Evolutionary conservation across 2,113 vertebrate species (phyloP).

Genomic region (Carollia perspicillata): DNA sequence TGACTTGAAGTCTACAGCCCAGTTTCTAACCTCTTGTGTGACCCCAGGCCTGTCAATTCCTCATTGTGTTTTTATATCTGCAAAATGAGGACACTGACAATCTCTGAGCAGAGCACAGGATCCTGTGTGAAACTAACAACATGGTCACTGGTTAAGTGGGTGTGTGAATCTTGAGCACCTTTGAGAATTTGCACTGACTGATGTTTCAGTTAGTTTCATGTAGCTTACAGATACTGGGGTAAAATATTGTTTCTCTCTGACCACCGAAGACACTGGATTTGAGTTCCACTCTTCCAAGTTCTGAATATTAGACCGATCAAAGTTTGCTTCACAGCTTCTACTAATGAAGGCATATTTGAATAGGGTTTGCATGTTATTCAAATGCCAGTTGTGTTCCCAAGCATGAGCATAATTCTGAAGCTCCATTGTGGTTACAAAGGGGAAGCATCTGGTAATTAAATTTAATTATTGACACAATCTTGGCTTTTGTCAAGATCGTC

Average conservation of each 20-base stretch:
- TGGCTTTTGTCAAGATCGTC: background rate
- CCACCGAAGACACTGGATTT: background rate
- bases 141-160: background rate
- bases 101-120: background rate
- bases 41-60: background rate
- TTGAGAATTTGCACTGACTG: background rate
- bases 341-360: background rate
- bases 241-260: background rate
- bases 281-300: background rate
- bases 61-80: conserved; percentile 11
- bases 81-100: background rate
- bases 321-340: background rate
- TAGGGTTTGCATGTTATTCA: background rate
- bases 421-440: background rate
- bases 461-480: background rate
- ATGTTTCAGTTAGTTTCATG: background rate
- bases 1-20: background rate
- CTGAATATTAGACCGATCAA: background rate
- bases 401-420: background rate
- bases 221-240: background rate
- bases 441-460: background rate
- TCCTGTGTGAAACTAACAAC: background rate
- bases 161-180: background rate
- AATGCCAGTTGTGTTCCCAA: background rate
- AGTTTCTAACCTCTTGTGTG: background rate